Percentiles rank a stretch among this genome's conserved stretches.
Evolutionary conservation across 2,113 vertebrate genomes (phyloP).

Genomic region (Chloebia gouldiae): DNA sequence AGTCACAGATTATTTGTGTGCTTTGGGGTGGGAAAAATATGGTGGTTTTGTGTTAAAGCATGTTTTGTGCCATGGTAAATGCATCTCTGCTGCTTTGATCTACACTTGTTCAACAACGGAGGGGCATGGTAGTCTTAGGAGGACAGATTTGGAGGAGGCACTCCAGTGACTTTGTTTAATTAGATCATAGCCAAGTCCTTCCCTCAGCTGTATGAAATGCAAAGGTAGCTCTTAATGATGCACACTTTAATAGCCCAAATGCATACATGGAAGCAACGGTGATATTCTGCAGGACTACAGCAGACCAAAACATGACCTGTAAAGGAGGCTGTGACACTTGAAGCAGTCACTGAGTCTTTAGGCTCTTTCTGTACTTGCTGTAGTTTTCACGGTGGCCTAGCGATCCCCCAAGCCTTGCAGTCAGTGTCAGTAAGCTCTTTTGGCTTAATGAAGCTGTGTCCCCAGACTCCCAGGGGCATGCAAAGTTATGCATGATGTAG

Average conservation of each 20-base stretch:
- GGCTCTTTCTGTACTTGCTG: background rate
- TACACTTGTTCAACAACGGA: background rate
- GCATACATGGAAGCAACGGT: background rate
- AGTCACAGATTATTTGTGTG: background rate
- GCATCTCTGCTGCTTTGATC: background rate
- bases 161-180: background rate
- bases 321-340: background rate
- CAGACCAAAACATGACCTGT: background rate
- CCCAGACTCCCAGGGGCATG: background rate
- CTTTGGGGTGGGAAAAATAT: background rate
- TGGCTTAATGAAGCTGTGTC: background rate
- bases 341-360: background rate
- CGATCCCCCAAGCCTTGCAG: background rate
- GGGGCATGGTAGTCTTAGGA: background rate
- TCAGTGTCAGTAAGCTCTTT: background rate
- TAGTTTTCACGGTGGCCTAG: background rate
- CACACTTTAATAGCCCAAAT: background rate
- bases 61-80: background rate
- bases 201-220: background rate
- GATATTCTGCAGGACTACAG: background rate
- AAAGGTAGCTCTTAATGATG: background rate
- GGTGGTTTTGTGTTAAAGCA: background rate
- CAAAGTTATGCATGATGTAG: background rate
- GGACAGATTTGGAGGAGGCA: background rate
- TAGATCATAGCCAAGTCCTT: background rate